Conservation (phyloP, 2,888 invertebrate genomes). For the Harmothoe impar region DNA sequence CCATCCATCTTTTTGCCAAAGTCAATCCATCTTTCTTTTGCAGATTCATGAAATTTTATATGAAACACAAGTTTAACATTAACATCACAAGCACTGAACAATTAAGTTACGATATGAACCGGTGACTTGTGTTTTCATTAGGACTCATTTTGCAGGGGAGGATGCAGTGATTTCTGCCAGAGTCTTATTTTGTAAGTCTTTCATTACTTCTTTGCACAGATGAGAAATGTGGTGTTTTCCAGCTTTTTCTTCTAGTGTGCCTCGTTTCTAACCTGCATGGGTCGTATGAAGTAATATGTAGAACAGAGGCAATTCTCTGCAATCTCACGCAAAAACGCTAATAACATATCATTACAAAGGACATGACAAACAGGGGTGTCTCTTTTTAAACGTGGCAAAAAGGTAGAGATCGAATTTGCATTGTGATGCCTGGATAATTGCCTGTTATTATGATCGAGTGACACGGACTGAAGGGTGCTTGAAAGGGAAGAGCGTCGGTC, state of each 20-base stretch:
- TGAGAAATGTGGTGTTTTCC: neutral
- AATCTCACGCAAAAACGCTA: constrained; percentile 19
- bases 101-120: neutral
- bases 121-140: neutral
- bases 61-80: too few relatives aligned
- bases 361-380: constrained; percentile 8
- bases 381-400: constrained; percentile 23
- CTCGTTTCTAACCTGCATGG: neutral
- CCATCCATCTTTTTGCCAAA: neutral
- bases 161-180: too few relatives aligned
- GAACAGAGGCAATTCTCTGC: constrained; percentile 26
- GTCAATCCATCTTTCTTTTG: neutral
- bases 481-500: neutral
- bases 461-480: neutral
- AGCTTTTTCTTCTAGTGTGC: neutral
- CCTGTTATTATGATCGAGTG: constrained; percentile 58
- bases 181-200: neutral
- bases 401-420: constrained; percentile 58
- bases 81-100: neutral
- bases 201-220: constrained; percentile 4
- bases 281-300: neutral
- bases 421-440: constrained; percentile 54
- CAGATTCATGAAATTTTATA: neutral
- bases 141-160: neutral
- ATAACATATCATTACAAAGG: constrained; percentile 43